Evolutionary conservation across 35 echinoderm and acorn worm genomes (phyloP).

Genomic region (Ophiothrix spiculata): DNA sequence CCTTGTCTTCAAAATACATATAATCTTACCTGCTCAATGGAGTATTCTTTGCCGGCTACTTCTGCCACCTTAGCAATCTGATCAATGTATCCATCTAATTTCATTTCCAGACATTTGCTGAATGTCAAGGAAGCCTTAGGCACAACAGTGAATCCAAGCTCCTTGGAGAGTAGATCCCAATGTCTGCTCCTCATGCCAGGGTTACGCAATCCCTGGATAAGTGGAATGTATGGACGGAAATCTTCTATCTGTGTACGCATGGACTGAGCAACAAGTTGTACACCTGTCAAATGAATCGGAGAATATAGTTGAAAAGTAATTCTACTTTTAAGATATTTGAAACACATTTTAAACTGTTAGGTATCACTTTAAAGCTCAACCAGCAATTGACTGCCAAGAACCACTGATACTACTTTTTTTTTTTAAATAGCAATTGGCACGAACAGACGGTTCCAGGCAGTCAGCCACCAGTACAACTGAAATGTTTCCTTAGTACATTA

Average conservation of each 20-base stretch:
- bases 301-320: too few species aligned
- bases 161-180: conserved; percentile 86
- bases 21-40: conserved; percentile 88
- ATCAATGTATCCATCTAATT: conserved; percentile 85
- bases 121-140: conserved; percentile 92
- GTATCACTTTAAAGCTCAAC: too few species aligned
- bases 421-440: too few species aligned
- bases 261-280: conserved; percentile 82
- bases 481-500: too few species aligned
- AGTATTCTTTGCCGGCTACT: conserved; percentile 98
- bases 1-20: too few species aligned
- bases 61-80: conserved; percentile 96
- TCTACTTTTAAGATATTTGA: too few species aligned
- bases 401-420: too few species aligned
- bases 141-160: conserved; percentile 89
- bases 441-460: too few species aligned
- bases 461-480: too few species aligned
- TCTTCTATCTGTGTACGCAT: conserved; percentile 74
- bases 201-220: conserved; percentile 96
- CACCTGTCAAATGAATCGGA: conserved; percentile 69
- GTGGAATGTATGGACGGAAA: conserved; percentile 91
- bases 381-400: too few species aligned
- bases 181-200: conserved; percentile 95
- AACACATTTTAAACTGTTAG: too few species aligned
- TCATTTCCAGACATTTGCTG: conserved; percentile 98